Base-by-base conservation (phyloP, 2,888 invertebrate genomes). In the Synergus umbraculus region DNA sequence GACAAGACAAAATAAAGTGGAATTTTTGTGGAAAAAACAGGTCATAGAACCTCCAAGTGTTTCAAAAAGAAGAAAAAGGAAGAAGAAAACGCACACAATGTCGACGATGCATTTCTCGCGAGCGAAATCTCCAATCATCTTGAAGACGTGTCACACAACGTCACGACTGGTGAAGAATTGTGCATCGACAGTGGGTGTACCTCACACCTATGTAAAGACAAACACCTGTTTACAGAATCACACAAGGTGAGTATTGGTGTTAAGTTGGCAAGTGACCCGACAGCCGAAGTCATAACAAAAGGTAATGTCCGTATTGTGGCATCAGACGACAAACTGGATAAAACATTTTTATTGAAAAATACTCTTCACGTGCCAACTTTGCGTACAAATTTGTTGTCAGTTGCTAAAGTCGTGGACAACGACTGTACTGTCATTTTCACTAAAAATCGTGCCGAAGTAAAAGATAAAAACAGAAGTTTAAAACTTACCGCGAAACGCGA, bases 321-420 rank as follows among this genome's bases (percentile, higher is more conserved):
- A 22, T 22, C 22, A 22, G 22, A 22, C 22, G 22, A 1, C 22
- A 22, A 22, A 1, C 22, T 1, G 22, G 22, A 22, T 22, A 22
- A 22, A 22, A 22, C 22, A 22, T 22, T 22, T 22, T 22, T n/a
- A 15, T 15, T 60, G 9, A 2, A 46, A 63, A 43, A 63, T 12
- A n/a, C 41, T 9, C 12, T 77, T n/a, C 76, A 73, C n/a, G 81
- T 82, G 4, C 83, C 80, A 3, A 78, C 79, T 15, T 65, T 83
- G 7, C 64, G 80, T 49, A 15, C 15, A n/a, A n/a, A n/a, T n/a
- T n/a, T n/a, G n/a, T n/a, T n/a, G n/a, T n/a, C n/a, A n/a, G n/a
- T n/a, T n/a, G n/a, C n/a, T n/a, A n/a, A n/a, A n/a, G n/a, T n/a
- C n/a, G n/a, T n/a, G n/a, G n/a, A n/a, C n/a, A n/a, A n/a, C n/a